Conservation (phyloP, 1,140 invertebrate genomes). For the Ridgeia piscesae region DNA sequence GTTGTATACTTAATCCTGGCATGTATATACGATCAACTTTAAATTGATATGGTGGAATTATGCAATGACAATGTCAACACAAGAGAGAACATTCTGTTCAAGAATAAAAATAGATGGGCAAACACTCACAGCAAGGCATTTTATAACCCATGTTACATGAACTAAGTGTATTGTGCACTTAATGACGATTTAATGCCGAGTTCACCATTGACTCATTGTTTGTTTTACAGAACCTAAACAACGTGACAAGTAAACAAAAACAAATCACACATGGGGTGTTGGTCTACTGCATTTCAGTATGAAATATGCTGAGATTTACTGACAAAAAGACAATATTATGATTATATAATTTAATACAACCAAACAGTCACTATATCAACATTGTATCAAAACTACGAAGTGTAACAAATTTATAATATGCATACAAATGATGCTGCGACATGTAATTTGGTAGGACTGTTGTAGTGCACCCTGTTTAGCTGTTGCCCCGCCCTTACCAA, state of each 20-base stretch:
- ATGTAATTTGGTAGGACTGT: neutral
- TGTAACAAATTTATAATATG: no score
- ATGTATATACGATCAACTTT: neutral
- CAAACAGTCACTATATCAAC: no score
- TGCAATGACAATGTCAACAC: neutral
- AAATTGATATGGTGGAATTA: neutral
- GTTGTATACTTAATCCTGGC: neutral
- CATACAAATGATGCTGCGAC: neutral
- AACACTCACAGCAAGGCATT: neutral
- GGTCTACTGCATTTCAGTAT: neutral
- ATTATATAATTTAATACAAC: neutral
- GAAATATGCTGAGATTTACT: neutral
- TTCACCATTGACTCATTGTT: neutral
- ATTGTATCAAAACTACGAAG: no score
- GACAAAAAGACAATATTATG: neutral
- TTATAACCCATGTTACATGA: neutral
- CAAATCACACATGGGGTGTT: neutral
- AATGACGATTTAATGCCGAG: neutral
- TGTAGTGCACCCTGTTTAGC: no score
- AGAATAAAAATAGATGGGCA: neutral
- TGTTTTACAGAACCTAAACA: neutral
- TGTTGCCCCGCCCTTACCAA: neutral
- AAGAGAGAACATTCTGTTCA: neutral
- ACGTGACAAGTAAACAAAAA: neutral
- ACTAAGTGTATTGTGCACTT: neutral